Percentiles rank a stretch among this genome's conserved stretches.
phyloP scores from a whole-genome alignment of 2,113 vertebrate genomes.

The Malurus melanocephalus region DNA sequence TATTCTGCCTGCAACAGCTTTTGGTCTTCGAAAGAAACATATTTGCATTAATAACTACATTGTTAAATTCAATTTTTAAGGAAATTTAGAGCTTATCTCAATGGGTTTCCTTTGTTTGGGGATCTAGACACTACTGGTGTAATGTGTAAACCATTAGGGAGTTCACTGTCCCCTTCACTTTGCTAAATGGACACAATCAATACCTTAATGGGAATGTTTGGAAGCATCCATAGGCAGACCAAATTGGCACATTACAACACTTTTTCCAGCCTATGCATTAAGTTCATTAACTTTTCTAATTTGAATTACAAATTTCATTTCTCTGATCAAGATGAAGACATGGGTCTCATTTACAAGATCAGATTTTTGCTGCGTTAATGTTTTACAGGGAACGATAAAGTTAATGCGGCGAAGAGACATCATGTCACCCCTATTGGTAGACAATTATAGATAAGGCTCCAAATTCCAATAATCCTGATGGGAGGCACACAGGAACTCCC shows the following conservation, averaged over 20 bases:
- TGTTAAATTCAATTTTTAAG: neutral
- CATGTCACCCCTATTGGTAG: conserved; percentile 39
- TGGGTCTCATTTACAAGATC: conserved; percentile 59
- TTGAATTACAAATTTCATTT: conserved; percentile 75
- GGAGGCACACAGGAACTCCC: neutral
- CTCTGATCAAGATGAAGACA: conserved; percentile 65
- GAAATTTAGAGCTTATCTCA: neutral
- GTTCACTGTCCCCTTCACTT: conserved; percentile 39
- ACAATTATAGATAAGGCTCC: conserved; percentile 53
- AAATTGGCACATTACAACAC: conserved; percentile 67
- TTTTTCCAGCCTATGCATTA: conserved; percentile 60
- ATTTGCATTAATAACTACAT: neutral
- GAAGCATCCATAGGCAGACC: conserved; percentile 55
- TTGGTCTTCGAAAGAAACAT: neutral
- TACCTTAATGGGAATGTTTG: conserved; percentile 68
- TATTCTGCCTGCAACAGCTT: neutral
- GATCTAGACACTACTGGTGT: neutral
- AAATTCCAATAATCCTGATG: conserved; percentile 56
- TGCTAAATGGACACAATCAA: conserved; percentile 69
- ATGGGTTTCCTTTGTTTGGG: conserved; percentile 4
- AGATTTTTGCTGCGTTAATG: conserved; percentile 66
- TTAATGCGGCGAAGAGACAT: conserved; percentile 58
- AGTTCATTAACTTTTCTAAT: conserved; percentile 76
- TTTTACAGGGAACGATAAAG: conserved; percentile 65
- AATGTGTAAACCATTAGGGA: conserved; percentile 37